Evolutionary conservation across 2,888 invertebrate species (phyloP).

Genomic region (Euplexia lucipara): DNA sequence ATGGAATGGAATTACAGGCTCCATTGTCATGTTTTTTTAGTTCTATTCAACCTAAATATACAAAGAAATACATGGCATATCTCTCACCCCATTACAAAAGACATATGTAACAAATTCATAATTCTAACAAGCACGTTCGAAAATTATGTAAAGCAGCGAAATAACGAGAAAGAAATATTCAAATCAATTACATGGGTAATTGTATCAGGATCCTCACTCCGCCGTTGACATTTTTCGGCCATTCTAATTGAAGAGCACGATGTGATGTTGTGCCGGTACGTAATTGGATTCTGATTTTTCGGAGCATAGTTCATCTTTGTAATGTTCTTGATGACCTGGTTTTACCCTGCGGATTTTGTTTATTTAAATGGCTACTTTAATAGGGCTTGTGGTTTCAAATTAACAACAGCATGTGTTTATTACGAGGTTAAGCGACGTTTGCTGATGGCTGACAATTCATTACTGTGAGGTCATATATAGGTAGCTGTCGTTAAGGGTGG

Average conservation of each 20-base stretch:
- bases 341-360: conserved; percentile 16
- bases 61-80: not conserved
- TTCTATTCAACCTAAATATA: no score
- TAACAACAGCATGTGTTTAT: no score
- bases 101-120: conserved; percentile 2
- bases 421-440: no score
- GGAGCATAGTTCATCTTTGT: conserved; percentile 61
- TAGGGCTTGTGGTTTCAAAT: no score
- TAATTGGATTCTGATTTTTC: conserved; percentile 65
- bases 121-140: not conserved
- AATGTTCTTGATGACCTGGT: conserved; percentile 22
- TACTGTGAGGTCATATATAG: no score
- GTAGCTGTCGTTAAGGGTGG: no score
- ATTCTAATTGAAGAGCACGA: conserved; percentile 56
- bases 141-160: conserved; percentile 36
- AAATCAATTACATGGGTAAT: conserved; percentile 58
- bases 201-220: conserved; percentile 48
- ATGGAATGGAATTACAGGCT: no score
- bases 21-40: no score
- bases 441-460: no score
- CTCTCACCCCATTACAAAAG: conserved; percentile 7
- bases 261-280: conserved; percentile 40
- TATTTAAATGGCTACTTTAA: not conserved
- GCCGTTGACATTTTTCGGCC: conserved; percentile 58
- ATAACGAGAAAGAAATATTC: conserved; percentile 25